Evolutionary conservation across 2,797 vertebrate species (phyloP).

Genomic region (Euthynnus affinis): DNA sequence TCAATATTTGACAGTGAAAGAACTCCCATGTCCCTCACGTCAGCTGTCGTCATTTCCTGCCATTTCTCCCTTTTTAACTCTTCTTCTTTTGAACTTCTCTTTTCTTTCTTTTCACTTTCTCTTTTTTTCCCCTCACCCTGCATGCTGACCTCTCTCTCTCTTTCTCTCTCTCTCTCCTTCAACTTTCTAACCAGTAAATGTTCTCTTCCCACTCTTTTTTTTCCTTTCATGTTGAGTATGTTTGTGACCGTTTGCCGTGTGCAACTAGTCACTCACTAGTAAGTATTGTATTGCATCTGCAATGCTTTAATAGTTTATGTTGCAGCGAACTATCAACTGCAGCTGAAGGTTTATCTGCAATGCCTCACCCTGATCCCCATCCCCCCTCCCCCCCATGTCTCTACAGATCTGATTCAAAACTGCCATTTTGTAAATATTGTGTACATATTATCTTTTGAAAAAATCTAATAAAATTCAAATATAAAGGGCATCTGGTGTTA

Average conservation of each 20-base stretch:
- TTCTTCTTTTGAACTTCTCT: conserved; percentile 41
- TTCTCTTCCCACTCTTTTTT: conserved; percentile 60
- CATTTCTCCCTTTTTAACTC: conserved; percentile 45
- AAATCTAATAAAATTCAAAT: conserved; percentile 78
- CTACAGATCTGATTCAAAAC: conserved; percentile 74
- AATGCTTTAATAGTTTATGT: conserved; percentile 80
- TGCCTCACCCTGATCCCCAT: conserved; percentile 14
- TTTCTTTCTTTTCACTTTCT: conserved; percentile 36
- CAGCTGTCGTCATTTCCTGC: conserved; percentile 42
- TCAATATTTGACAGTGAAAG: conserved; percentile 51
- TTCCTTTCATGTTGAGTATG: conserved; percentile 62
- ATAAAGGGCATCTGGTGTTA: conserved; percentile 28
- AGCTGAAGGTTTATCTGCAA: conserved; percentile 73
- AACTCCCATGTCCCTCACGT: conserved; percentile 36
- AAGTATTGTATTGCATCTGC: conserved; percentile 80
- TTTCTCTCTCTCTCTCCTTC: conserved; percentile 36
- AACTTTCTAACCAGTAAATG: conserved; percentile 54
- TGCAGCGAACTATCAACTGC: conserved; percentile 81
- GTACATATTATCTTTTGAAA: conserved; percentile 76
- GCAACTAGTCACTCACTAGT: conserved; percentile 77
- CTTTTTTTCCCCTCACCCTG: conserved; percentile 40
- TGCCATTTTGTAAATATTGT: conserved; percentile 85
- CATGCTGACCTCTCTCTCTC: conserved; percentile 46
- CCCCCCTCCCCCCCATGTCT: conserved; percentile 9
- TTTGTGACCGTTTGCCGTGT: conserved; percentile 72